Evolutionary conservation across 2,113 vertebrate species (phyloP), one percentile per base, ranked within the genome.

Genomic region (Thamnaconus septentrionalis): DNA sequence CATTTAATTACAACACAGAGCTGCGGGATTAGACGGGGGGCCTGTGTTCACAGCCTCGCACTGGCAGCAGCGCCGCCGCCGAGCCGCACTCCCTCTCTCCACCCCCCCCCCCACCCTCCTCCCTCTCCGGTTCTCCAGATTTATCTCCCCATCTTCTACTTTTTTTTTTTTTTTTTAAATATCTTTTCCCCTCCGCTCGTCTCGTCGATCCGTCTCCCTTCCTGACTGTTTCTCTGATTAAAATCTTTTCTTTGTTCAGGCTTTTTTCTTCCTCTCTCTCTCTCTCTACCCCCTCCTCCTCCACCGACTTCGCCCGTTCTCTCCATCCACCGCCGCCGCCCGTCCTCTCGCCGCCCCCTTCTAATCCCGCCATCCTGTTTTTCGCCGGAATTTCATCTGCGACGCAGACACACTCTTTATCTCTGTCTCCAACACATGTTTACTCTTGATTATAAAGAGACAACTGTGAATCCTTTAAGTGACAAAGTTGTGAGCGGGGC

Each of bases 31-130:
- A 92, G 88, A 90, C 78, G 67, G 75, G 87, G 18, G 88, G 80
- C 89, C 90, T 91, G 91, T 91, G 87, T 91, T 92, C 90, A 88
- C 88, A 91, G 81, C 76, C 85, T 90, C 79, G 74, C 71, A 81
- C 79, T 86, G 87, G 86, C 88, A 82, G 18, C 18, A 31, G 18
- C 18, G 18, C 81, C 66, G 69, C 64, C 62, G 69, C 68, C 49
- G 64, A 66, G 76, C 81, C 52, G 63, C 66, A 66, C 67, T 64
- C 65, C 75, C 57, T 50, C 67, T 75, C 72, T 60, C 69, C 18
- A 31, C 2, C 66, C 48, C 65, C 70, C 70, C 72, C 70, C 63
- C 50, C 84, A 81, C 80, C 76, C 78, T 82, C 78, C 76, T 6
- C 78, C 76, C 80, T 85, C 73, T 79, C 78, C 72, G 73, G 81